Evolutionary conservation across 35 echinoderm and acorn worm genomes (phyloP).

Genomic region (Ophioderma brevispina): DNA sequence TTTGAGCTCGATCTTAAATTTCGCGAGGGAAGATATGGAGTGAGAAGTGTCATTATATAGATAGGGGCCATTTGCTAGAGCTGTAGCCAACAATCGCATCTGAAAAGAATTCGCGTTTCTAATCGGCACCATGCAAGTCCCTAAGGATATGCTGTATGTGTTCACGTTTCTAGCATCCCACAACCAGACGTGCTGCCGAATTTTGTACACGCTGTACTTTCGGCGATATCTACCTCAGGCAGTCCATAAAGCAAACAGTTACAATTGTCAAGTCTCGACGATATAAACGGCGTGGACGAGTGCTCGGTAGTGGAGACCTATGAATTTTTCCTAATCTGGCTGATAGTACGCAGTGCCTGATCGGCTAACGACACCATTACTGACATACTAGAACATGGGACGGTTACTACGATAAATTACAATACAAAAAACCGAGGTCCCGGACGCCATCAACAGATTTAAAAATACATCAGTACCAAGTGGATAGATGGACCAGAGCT

Average conservation of each 20-base stretch:
- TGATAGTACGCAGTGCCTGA: background rate
- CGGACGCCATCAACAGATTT: background rate
- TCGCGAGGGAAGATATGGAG: too few relatives aligned
- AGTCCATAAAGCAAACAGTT: conserved; percentile 42
- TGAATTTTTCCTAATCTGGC: conserved; percentile 14
- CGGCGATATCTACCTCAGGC: background rate
- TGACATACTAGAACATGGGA: background rate
- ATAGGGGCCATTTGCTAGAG: too few relatives aligned
- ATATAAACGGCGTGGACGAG: conserved; percentile 30
- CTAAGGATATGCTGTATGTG: background rate
- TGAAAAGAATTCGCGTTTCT: background rate
- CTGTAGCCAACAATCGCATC: background rate
- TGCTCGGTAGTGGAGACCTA: background rate
- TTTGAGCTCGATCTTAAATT: too few relatives aligned
- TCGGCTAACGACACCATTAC: background rate
- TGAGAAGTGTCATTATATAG: too few relatives aligned
- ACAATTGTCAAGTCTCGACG: conserved; percentile 47
- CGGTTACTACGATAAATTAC: background rate
- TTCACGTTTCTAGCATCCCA: background rate
- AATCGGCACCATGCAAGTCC: conserved; percentile 16
- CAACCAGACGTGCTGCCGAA: background rate
- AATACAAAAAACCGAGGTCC: background rate
- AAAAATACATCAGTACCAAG: background rate
- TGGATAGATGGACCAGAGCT: background rate
- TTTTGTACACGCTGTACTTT: conserved; percentile 48